Evolutionary conservation across 2,888 invertebrate species (phyloP), one percentile per base, ranked within the genome.

Genomic region (Alitta virens): DNA sequence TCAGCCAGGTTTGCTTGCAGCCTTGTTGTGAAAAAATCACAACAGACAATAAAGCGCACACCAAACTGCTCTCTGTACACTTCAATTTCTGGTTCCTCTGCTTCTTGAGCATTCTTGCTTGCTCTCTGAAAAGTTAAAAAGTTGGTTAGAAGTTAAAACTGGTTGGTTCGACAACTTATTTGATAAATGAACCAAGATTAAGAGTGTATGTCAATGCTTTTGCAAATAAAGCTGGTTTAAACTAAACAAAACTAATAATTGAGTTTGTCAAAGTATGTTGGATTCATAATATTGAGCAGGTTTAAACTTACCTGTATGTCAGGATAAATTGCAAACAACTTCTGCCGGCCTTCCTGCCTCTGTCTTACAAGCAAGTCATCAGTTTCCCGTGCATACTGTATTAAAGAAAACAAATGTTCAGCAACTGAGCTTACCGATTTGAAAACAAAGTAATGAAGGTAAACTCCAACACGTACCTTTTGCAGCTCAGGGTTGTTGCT

Each of bases 401-500:
- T 52, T 16, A n/a, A n/a, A 3, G 46, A n/a, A 61, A 18, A 9
- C 23, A 43, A 42, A 42, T 5, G 42, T 3, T 26, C n/a, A 40
- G 40, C 9, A 51, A 23, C 12, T 33, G 33, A 5, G 12, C 33
- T 12, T 7, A 33, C 12, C 33, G 5, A 33, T 33, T 33, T 33
- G 33, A 33, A 33, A 33, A 33, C 7, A 33, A 12, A 7, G 33
- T 33, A 12, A 33, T 5, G 12, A 33, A 33, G 12, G 12, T 33
- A 33, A 33, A 33, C n/a, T 33, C 33, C 7, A 38, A 33, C 21
- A 26, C 67, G 46, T 67, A 79, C 78, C 71, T 91, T 89, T 79
- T 92, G 91, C 59, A 94, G 84, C 73, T 93, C 91, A 0, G 94
- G 94, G 83, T 94, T 94, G 88, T 94, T 91, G 75, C 92, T 92